Evolutionary conservation across 2,888 invertebrate genomes (phyloP).

Genomic region (Folsomia candida): DNA sequence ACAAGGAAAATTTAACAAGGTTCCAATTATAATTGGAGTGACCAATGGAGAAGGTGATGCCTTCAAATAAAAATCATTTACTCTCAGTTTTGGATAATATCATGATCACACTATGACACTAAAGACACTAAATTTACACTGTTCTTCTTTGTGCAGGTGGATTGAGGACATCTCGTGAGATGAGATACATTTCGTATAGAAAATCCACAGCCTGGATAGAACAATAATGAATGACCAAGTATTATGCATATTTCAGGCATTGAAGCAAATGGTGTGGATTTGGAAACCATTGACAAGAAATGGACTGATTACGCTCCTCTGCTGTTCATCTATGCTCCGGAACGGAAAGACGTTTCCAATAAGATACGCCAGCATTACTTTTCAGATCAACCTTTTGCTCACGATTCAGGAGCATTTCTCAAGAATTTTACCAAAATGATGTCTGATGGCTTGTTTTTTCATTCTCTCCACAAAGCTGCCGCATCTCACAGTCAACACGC

Average conservation of each 20-base stretch:
- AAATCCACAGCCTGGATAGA: neutral
- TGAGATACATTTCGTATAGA: neutral
- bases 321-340: slow-evolving; percentile 4
- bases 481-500: slow-evolving; percentile 17
- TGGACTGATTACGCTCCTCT: neutral
- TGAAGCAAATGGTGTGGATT: slow-evolving; percentile 14
- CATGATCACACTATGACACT: no score
- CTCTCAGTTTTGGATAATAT: no score
- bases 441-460: slow-evolving; percentile 34
- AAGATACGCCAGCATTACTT: slow-evolving; percentile 35
- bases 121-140: no score
- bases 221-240: slow-evolving; percentile 10
- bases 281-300: slow-evolving; percentile 10
- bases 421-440: slow-evolving; percentile 27
- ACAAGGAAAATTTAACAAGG: slow-evolving; percentile 23
- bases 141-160: no score
- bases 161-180: neutral
- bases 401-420: slow-evolving; percentile 19
- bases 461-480: slow-evolving; percentile 17
- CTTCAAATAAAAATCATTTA: no score
- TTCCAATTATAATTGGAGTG: slow-evolving; percentile 29
- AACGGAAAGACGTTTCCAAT: slow-evolving; percentile 5
- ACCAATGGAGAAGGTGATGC: slow-evolving; percentile 29
- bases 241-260: slow-evolving; percentile 7
- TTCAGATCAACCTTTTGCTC: slow-evolving; percentile 8